Conservation (phyloP, 2,797 vertebrate genomes). For the Brachyalestes nurse region DNA sequence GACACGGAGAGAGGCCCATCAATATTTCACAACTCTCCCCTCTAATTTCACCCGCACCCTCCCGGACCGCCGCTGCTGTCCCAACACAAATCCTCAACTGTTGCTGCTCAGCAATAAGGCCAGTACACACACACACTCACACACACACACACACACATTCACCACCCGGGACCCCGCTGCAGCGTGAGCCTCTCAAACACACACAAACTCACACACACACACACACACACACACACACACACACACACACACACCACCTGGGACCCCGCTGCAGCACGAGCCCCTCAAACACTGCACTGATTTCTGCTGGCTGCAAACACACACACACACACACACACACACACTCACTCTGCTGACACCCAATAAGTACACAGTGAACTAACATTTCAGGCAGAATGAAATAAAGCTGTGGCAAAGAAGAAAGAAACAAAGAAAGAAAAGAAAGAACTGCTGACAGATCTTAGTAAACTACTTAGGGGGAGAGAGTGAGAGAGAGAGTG, state of each 20-base stretch:
- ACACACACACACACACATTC: constrained; percentile 11
- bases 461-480: neutral
- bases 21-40: constrained; percentile 92
- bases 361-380: neutral
- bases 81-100: constrained; percentile 66
- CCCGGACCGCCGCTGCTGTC: constrained; percentile 67
- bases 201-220: constrained; percentile 5
- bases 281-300: constrained; percentile 31
- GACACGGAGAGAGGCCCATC: constrained; percentile 87
- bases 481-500: too few relatives aligned
- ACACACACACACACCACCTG: too few relatives aligned
- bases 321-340: neutral
- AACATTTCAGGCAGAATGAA: neutral
- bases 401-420: neutral
- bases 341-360: constrained; percentile 2
- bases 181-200: constrained; percentile 7
- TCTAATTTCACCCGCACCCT: constrained; percentile 86
- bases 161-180: constrained; percentile 2
- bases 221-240: neutral
- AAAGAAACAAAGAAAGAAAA: neutral
- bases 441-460: neutral
- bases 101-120: constrained; percentile 55
- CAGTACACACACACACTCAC: constrained; percentile 38
- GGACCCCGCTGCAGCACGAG: neutral
- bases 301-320: constrained; percentile 27